Evolutionary conservation across 2,797 vertebrate genomes (phyloP), one percentile per base, ranked within the genome.

Genomic region (Sebastiscus albofasciatus): DNA sequence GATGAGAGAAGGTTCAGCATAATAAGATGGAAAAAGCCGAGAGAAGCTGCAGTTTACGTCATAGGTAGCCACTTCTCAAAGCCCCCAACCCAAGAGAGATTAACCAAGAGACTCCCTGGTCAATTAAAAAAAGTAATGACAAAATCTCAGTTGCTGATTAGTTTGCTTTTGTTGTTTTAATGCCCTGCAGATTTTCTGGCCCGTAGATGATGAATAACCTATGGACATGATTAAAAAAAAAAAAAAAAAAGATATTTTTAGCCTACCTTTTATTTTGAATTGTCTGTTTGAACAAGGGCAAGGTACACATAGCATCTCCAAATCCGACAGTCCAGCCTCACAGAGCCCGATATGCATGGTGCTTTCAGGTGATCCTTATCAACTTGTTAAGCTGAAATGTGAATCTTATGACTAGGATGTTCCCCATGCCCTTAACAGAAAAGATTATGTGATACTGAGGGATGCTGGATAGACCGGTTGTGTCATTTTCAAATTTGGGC

Each of bases 141-240:
- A 66, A 75, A n/a, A 52, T n/a, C 73, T 81, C 64, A 80, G 59
- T 52, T 69, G 36, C 75, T 56, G 67, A 83, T 76, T 49, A 42
- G 49, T 66, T 54, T 72, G 67, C 54, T 69, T 85, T 62, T 85
- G 31, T 75, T 69, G 24, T 84, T 87, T 87, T 77, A 69, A 60
- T 75, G 12, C 49, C 80, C 52, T 68, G 33, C 6, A 61, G 34
- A 39, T 60, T 75, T 74, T 87, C 14, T 60, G 34, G 55, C 68
- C 18, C 16, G 31, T 24, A 49, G 72, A 71, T 67, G 49, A 81
- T 72, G 9, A 76, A 73, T 46, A 67, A 29, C 5, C n/a, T 11
- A 72, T 26, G 26, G 31, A 26, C n/a, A 13, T 70, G 9, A 81
- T 81, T 42, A 79, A 81, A 72, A 81, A 77, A 27, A 52, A 54